Evolutionary conservation across 2,888 invertebrate species (phyloP), one percentile per base, ranked within the genome.

Genomic region (Drosophila falleni): DNA sequence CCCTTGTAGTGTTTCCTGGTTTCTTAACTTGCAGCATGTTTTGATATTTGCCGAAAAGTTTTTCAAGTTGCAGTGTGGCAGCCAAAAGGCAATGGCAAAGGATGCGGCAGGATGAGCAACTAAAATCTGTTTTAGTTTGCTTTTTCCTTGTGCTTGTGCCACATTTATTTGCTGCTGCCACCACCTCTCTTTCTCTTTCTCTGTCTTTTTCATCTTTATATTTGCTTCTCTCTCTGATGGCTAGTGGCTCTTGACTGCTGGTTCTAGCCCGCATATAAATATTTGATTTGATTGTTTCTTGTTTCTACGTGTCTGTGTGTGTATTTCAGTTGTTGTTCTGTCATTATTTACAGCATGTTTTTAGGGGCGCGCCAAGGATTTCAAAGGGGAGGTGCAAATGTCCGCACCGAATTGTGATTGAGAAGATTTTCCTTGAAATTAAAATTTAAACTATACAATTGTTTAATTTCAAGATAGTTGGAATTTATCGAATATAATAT

Each of bases 211-310:
- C 35, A 29, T 23, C 19, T 29, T 23, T 35, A 9, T 5, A n/a
- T 26, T 16, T 19, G 46, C 66, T 31, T 46, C 53, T 65, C 9
- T 39, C 33, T 23, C n/a, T 41, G 46, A 46, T 50, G 65, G 56
- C 39, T 46, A 50, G 64, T 42, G 50, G 65, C 60, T 58, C 51
- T 62, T 73, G 77, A 63, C 81, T 77, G 74, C 74, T 72, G 78
- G 44, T 71, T 68, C 33, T 58, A 66, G 84, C 89, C 80, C 85
- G 85, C 87, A 84, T 84, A 80, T 85, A 89, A 84, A 84, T 84
- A 84, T 84, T 84, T 84, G 88, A 84, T 84, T 84, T 88, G 82
- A 81, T 89, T 83, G 87, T 87, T 75, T 69, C 65, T 66, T 26
- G 26, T 46, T 19, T 41, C 51, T 51, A 55, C 59, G 65, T 74